Percentiles rank a stretch among this genome's conserved stretches.
These are phyloP conservation scores for Cyanistes caeruleus DNA, from an alignment of 2,113 vertebrate genomes.

Conservation along the genomic window DNA sequence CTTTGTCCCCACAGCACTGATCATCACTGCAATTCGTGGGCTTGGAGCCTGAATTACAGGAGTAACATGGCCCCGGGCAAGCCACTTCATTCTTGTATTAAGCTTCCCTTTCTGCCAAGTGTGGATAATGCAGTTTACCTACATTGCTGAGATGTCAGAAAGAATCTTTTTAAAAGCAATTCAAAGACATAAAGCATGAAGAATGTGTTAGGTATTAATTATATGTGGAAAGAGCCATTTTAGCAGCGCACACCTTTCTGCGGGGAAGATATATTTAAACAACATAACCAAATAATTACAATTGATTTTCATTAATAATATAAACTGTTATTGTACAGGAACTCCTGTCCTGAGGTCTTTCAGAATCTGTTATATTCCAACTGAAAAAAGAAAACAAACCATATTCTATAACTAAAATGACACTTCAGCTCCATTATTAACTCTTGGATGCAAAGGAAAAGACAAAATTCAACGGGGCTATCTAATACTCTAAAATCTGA, in stretches of 20 bases:
- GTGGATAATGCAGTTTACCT: neutral
- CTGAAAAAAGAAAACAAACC: neutral
- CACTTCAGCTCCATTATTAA: neutral
- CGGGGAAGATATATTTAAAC: neutral
- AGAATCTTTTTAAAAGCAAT: neutral
- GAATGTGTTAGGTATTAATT: neutral
- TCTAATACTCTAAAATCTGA: neutral
- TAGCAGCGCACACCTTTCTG: neutral
- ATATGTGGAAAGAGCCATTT: neutral
- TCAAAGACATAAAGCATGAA: neutral
- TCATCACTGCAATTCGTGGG: rapidly evolving
- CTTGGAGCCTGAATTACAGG: neutral
- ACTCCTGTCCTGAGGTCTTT: neutral
- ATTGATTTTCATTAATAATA: neutral
- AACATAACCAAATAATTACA: neutral
- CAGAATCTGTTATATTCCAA: neutral
- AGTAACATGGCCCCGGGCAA: neutral
- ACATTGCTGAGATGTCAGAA: neutral
- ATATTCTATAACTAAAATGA: neutral
- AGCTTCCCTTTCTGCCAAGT: neutral
- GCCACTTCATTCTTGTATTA: neutral
- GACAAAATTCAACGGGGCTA: neutral
- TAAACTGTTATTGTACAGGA: neutral
- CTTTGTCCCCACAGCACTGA: neutral
- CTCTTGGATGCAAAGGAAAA: neutral